Evolutionary conservation across 2,797 vertebrate species (phyloP).

Genomic region (Leucoraja ocellata): DNA sequence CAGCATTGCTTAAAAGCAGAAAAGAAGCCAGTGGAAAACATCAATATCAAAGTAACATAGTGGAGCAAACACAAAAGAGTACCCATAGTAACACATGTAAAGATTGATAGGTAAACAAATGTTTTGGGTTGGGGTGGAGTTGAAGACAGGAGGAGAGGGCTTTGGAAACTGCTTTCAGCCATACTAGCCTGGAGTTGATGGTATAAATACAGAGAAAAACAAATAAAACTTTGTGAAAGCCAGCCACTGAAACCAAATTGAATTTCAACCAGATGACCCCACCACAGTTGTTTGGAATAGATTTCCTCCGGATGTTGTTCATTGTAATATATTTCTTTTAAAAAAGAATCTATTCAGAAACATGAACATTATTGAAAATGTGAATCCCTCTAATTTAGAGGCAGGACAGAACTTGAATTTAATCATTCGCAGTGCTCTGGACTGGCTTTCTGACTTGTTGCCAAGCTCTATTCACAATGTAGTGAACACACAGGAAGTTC

Average conservation of each 20-base stretch:
- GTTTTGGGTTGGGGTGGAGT: not conserved
- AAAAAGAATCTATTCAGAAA: conserved; percentile 75
- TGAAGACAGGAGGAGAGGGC: not conserved
- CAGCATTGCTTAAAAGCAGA: not conserved
- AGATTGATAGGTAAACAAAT: conserved; percentile 15
- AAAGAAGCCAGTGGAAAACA: conserved; percentile 10
- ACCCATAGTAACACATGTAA: conserved; percentile 30
- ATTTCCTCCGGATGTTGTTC: conserved; percentile 74
- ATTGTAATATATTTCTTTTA: conserved; percentile 74
- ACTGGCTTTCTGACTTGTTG: conserved; percentile 80
- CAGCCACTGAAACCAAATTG: conserved; percentile 5
- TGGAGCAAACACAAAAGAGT: not conserved
- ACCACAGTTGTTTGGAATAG: conserved; percentile 61
- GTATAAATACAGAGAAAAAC: conserved; percentile 16
- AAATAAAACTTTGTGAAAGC: conserved; percentile 31
- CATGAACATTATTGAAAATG: conserved; percentile 70
- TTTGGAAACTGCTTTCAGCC: not conserved
- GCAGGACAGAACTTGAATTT: conserved; percentile 73
- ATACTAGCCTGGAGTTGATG: not conserved
- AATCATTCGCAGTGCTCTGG: conserved; percentile 64
- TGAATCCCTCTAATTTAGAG: conserved; percentile 83
- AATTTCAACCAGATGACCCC: conserved; percentile 25
- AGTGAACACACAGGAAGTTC: conserved; percentile 77
- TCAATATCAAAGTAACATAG: conserved; percentile 10
- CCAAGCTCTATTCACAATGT: conserved; percentile 73